Conservation (phyloP, 2,797 vertebrate species). For the Lycodopsis pacificus region DNA sequence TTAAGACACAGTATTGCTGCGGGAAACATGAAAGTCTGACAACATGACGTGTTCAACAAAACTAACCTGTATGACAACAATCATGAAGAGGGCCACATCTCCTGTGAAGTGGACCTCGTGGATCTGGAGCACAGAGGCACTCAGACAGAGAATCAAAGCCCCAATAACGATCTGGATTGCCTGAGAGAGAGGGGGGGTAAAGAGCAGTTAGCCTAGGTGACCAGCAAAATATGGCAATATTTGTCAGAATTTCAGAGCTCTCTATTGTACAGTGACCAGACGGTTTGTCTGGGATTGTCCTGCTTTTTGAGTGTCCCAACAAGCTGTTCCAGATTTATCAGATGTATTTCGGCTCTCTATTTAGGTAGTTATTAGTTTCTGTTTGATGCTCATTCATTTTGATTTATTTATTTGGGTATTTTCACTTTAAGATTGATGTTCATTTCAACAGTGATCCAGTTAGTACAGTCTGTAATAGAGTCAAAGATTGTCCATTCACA, state of each 20-base stretch:
- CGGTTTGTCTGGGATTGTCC: too few relatives aligned
- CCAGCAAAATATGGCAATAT: not conserved
- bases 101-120: constrained; percentile 84
- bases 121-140: constrained; percentile 83
- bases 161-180: constrained; percentile 86
- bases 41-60: not conserved
- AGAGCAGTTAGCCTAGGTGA: not conserved
- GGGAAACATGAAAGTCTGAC: not conserved
- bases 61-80: constrained; percentile 84
- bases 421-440: not conserved
- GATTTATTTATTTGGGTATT: too few relatives aligned
- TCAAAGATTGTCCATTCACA: not conserved
- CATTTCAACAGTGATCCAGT: too few relatives aligned
- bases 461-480: not conserved
- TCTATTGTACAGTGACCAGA: not conserved
- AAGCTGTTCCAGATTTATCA: too few relatives aligned
- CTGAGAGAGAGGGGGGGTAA: constrained; percentile 45
- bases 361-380: too few relatives aligned
- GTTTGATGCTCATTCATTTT: too few relatives aligned
- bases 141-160: constrained; percentile 83
- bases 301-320: not conserved
- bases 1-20: not conserved
- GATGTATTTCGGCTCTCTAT: too few relatives aligned
- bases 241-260: too few relatives aligned
- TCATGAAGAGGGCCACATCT: constrained; percentile 80